phyloP scores from a whole-genome alignment of 2,888 invertebrate genomes.

The Gari tellinella region DNA sequence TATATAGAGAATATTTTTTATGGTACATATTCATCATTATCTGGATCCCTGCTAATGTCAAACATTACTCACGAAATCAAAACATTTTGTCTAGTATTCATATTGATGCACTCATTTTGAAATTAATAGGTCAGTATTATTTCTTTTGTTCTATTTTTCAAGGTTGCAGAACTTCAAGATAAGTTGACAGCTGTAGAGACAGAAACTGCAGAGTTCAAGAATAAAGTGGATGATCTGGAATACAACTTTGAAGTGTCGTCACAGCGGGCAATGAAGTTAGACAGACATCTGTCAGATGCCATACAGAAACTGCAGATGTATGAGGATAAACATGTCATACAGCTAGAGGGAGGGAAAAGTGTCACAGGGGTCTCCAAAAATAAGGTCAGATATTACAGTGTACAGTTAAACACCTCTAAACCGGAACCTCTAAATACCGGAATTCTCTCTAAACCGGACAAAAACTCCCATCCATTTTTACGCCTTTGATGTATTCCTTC shows the following conservation, averaged over 20 bases:
- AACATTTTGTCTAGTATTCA: too few species aligned
- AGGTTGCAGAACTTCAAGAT: constrained; percentile 89
- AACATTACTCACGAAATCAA: too few species aligned
- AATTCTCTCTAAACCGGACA: too few species aligned
- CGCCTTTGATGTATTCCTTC: too few species aligned
- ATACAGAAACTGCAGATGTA: constrained; percentile 90
- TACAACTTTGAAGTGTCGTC: constrained; percentile 85
- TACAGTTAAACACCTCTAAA: not conserved
- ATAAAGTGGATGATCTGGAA: constrained; percentile 97
- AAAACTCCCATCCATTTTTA: too few species aligned
- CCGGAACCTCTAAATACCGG: too few species aligned
- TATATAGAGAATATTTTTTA: too few species aligned
- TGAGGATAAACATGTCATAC: constrained; percentile 79
- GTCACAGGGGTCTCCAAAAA: constrained; percentile 82
- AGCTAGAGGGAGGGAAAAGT: constrained; percentile 78
- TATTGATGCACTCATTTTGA: too few species aligned
- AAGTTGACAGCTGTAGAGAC: constrained; percentile 92
- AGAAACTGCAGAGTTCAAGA: constrained; percentile 96
- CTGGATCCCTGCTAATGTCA: too few species aligned
- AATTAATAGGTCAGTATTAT: too few species aligned
- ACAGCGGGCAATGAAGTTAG: constrained; percentile 95
- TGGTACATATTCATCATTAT: too few species aligned
- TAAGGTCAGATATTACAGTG: too few species aligned
- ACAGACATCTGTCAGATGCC: constrained; percentile 96
- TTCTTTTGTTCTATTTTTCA: constrained; percentile 11